phyloP scores from a whole-genome alignment of 2,888 invertebrate genomes.

The Dryocosmus kuriphilus region DNA sequence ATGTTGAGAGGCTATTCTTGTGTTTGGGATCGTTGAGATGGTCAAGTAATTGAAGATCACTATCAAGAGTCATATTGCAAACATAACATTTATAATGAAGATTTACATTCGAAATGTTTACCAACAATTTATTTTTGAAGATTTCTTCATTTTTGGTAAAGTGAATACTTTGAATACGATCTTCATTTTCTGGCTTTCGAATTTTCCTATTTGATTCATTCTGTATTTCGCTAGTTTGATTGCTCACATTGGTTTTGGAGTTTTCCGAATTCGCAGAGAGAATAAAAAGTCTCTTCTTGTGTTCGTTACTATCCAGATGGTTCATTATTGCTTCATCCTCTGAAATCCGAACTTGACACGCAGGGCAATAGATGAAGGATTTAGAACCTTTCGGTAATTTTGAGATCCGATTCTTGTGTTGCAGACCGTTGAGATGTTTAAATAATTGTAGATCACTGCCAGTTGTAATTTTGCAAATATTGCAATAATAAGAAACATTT shows the following conservation, averaged over 20 bases:
- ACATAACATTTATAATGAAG: not conserved
- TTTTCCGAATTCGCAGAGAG: not conserved
- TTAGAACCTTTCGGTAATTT: not conserved
- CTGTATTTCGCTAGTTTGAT: not conserved
- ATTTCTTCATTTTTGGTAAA: not conserved
- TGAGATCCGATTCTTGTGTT: not conserved
- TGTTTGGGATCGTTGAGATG: not conserved
- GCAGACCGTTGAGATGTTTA: not conserved
- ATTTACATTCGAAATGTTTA: not conserved
- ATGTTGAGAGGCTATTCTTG: slow-evolving; percentile 11
- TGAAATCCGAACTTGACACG: not conserved
- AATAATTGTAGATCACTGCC: not conserved
- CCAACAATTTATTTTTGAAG: not conserved
- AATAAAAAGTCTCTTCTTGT: not conserved
- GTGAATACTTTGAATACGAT: not conserved
- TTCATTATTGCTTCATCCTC: not conserved
- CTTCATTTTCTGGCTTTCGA: not conserved
- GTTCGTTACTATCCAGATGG: not conserved
- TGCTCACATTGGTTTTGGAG: not conserved
- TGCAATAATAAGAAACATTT: not conserved
- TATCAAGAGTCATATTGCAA: not conserved
- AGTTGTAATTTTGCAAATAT: not conserved
- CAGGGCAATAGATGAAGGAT: slow-evolving; percentile 5
- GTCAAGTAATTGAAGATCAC: slow-evolving; percentile 1
- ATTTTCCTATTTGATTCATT: not conserved